These are phyloP conservation scores for Polymixis flavicincta DNA, from an alignment of 2,888 invertebrate species.

Conservation along the genomic window DNA sequence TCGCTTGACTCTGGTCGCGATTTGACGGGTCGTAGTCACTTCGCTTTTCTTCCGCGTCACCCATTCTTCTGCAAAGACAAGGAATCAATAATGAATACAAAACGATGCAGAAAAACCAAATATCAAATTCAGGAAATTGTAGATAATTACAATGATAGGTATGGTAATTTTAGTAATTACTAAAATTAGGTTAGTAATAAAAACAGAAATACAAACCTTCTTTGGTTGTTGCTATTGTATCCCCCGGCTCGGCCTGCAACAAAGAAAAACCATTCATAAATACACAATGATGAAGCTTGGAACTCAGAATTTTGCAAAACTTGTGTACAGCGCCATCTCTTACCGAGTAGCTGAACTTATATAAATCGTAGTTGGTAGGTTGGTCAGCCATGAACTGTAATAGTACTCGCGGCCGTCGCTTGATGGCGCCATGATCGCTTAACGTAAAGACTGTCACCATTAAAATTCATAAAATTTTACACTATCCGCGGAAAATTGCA, in stretches of 20 bases:
- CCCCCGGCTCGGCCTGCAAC: constrained; percentile 93
- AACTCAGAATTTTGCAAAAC: neutral
- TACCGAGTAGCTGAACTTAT: constrained; percentile 86
- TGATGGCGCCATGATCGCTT: constrained; percentile 91
- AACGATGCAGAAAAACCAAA: neutral
- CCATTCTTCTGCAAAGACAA: constrained; percentile 95
- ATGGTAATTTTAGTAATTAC: no score
- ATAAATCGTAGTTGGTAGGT: constrained; percentile 69
- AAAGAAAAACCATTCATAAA: constrained; percentile 52
- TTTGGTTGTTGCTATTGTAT: constrained; percentile 96
- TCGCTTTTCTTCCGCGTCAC: constrained; percentile 97
- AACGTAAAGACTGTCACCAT: constrained; percentile 93
- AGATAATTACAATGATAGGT: no score
- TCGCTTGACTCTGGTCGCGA: constrained; percentile 97
- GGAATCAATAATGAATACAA: neutral
- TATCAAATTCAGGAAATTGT: neutral
- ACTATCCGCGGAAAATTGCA: constrained; percentile 64
- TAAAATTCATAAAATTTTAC: constrained; percentile 83
- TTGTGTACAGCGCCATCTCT: constrained; percentile 83
- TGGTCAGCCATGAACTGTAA: constrained; percentile 83
- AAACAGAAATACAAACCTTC: constrained; percentile 92
- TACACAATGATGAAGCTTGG: no score
- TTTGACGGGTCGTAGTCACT: constrained; percentile 96
- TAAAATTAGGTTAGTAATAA: neutral
- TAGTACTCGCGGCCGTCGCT: constrained; percentile 90